Evolutionary conservation across 2,113 vertebrate genomes (phyloP), one percentile per base, ranked within the genome.

Genomic region (Dunckerocampus dactyliophorus): DNA sequence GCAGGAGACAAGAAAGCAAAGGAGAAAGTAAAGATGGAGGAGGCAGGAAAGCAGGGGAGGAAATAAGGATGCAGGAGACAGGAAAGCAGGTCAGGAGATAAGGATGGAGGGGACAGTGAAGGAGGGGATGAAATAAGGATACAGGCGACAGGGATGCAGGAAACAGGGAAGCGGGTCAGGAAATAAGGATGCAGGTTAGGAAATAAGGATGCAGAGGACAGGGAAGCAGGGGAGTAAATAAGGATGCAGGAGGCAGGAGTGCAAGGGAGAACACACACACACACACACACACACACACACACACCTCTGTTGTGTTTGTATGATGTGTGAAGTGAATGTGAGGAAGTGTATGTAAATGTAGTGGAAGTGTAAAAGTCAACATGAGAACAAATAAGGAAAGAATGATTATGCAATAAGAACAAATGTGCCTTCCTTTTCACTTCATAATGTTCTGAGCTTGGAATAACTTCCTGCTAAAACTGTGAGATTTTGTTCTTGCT

Each of bases 401-500:
- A 3, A 24, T 15, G 49, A 51, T 51, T 51, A 51, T 51, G 49
- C 21, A 51, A 51, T 3, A 24, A 16, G 14, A 24, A 51, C 49
- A 51, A 51, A 51, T 50, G 48, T 14, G 49, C 11, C 49, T 24
- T 51, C 13, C 31, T 51, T 24, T 51, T 51, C 49, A 51, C 49
- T 28, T 24, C 6, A 16, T 24, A 51, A 51, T 51, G 21, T 24
- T 51, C 49, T 22, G 24, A 12, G 49, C 49, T 50, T 50, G 48
- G 48, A 50, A 50, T 50, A 50, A 50, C 48, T 22, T 50, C 48
- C 48, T 51, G 49, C 21, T 51, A 51, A 15, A 51, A 51, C 49
- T 19, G 47, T 21, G 48, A 4, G 22, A 51, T 28, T 24, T 6
- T 51, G 49, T 51, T 51, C 22, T 51, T 24, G 22, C 22, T 3